Base-by-base conservation (phyloP, 2,888 invertebrate genomes). In the Cyaniris semiargus region DNA sequence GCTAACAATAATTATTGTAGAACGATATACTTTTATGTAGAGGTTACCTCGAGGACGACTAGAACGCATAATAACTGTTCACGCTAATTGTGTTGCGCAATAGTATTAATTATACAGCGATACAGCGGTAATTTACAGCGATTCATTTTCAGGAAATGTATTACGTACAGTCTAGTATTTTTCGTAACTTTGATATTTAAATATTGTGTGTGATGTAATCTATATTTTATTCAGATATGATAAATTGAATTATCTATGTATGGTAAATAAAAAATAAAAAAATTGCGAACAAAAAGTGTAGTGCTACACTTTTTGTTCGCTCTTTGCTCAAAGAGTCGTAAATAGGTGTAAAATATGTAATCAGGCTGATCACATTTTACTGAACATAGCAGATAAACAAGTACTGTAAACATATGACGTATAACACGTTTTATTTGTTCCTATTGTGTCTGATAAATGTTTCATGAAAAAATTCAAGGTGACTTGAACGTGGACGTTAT, bases 21-120 rank as follows among this genome's bases (percentile, higher is more conserved):
- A 88, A 86, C 87, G 85, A 86, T 86, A 86, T 87, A 86, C 88
- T 86, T 86, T 86, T 84, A 84, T 85, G 83, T 83, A 84, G 85
- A 84, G 84, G 84, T 84, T 83, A 80, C 81, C 79, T 81, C 85
- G 85, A 86, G 87, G 86, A 85, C 86, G 84, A 66, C 15, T 5
- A 66, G 44, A 31, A 53, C 18, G 5, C 31, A 74, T 74, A 53
- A 27, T 74, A 27, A 48, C 27, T n/a, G 48, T 72, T 72, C 13
- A n/a, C 18, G 15, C 38, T 21, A 72, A 48, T 38, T 21, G 0
- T 21, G 23, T 66, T 72, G 72, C 72, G 72, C 38, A 72, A 38
- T 72, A 72, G 21, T 38, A 13, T n/a, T n/a, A n/a, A n/a, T n/a
- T n/a, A n/a, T n/a, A n/a, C n/a, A n/a, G n/a, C n/a, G n/a, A n/a